Evolutionary conservation across 2,797 vertebrate genomes (phyloP).

Genomic region (Thamnophis elegans): DNA sequence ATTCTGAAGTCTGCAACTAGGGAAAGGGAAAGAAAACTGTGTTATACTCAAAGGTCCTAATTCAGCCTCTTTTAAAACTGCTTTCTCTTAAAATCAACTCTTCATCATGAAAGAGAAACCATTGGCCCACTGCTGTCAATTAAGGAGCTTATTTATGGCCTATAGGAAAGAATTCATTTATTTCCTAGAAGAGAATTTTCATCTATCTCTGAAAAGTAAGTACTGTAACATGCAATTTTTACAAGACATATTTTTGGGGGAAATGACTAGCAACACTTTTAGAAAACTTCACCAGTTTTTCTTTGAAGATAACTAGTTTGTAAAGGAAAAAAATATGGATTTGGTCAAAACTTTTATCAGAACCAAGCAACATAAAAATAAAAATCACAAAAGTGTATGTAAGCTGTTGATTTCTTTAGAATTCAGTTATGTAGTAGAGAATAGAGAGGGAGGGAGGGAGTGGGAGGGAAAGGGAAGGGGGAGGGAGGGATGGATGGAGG

Average conservation of each 20-base stretch:
- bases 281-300: background rate
- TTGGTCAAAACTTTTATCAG: background rate
- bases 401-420: background rate
- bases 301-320: background rate
- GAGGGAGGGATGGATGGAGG: background rate
- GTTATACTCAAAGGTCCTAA: background rate
- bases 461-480: background rate
- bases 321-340: background rate
- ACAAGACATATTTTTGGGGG: background rate
- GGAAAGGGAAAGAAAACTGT: slow-evolving; percentile 15
- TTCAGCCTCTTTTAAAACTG: slow-evolving; percentile 7
- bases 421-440: background rate
- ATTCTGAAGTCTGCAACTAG: slow-evolving; percentile 1
- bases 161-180: background rate
- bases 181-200: background rate
- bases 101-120: background rate
- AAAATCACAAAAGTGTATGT: background rate
- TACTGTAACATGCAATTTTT: background rate
- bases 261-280: background rate
- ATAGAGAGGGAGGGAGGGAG: background rate
- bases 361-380: background rate
- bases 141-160: slow-evolving; percentile 25
- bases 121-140: slow-evolving; percentile 18
- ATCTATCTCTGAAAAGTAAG: background rate
- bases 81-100: slow-evolving; percentile 33